Evolutionary conservation across 2,888 invertebrate genomes (phyloP).

Genomic region (Drosophila basisetae): DNA sequence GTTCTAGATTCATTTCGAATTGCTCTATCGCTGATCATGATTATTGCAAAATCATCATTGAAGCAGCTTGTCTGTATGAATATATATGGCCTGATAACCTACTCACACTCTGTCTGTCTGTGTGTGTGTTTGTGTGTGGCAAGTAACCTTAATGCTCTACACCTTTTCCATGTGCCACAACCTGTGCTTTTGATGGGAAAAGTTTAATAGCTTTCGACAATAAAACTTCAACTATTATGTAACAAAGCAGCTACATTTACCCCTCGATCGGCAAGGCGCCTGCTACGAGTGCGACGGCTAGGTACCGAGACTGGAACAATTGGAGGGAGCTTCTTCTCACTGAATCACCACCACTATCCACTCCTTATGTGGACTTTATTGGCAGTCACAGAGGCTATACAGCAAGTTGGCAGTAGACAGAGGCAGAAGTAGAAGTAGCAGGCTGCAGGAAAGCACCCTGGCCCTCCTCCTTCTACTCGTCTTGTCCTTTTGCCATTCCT

Average conservation of each 20-base stretch:
- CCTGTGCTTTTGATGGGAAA: constrained; percentile 79
- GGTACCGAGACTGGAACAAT: constrained; percentile 17
- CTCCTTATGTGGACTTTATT: constrained; percentile 54
- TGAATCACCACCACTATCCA: not conserved
- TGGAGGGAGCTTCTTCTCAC: not conserved
- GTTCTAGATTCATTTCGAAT: constrained; percentile 23
- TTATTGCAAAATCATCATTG: constrained; percentile 47
- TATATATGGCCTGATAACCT: constrained; percentile 51
- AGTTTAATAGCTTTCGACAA: constrained; percentile 83
- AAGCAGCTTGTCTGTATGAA: constrained; percentile 42
- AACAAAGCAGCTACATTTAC: constrained; percentile 74
- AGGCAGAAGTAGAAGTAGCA: constrained; percentile 24
- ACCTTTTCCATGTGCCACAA: constrained; percentile 72
- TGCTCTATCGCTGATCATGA: constrained; percentile 47
- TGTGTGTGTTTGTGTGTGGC: constrained; percentile 23
- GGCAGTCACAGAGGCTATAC: constrained; percentile 52
- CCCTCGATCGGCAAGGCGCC: constrained; percentile 61
- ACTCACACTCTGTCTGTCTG: constrained; percentile 14
- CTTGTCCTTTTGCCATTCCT: constrained; percentile 30
- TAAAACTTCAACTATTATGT: constrained; percentile 81
- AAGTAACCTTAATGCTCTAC: constrained; percentile 72
- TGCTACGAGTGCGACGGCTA: not conserved
- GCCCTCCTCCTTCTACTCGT: not conserved
- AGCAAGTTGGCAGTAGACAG: constrained; percentile 46
- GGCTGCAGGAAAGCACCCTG: constrained; percentile 18